Evolutionary conservation across 2,113 vertebrate genomes (phyloP).

Genomic region (Burhinus bistriatus): DNA sequence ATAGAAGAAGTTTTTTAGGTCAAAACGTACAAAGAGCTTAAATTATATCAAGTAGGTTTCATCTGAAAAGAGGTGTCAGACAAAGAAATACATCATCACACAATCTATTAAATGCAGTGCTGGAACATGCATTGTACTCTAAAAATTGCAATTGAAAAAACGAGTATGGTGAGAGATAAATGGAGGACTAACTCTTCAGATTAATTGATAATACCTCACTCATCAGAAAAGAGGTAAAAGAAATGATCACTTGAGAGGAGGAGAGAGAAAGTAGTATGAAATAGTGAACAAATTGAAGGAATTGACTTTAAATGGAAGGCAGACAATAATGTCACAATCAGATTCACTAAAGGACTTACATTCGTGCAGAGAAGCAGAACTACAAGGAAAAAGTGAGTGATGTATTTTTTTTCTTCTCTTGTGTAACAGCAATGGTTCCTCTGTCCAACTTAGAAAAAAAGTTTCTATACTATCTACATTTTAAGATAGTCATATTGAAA

Average conservation of each 20-base stretch:
- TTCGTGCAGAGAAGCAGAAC: background rate
- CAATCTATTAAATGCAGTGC: background rate
- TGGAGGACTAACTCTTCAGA: constrained; percentile 6
- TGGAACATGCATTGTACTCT: background rate
- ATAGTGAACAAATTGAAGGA: constrained; percentile 18
- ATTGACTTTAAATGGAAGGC: constrained; percentile 26
- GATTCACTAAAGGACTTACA: background rate
- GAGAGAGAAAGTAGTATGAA: background rate
- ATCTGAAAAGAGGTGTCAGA: background rate
- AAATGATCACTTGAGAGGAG: background rate
- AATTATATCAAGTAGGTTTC: background rate
- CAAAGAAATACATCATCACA: background rate
- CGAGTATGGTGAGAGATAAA: background rate
- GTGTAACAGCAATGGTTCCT: background rate
- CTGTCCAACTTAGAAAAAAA: background rate
- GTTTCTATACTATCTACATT: background rate
- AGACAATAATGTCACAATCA: background rate
- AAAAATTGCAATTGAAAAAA: background rate
- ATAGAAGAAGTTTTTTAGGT: background rate
- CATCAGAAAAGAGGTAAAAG: background rate
- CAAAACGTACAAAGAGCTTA: background rate
- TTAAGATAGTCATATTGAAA: background rate
- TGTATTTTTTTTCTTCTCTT: background rate
- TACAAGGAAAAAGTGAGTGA: background rate
- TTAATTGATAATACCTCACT: constrained; percentile 38